Base-by-base conservation (phyloP, 2,888 invertebrate species). In the Tanypteryx hageni region DNA sequence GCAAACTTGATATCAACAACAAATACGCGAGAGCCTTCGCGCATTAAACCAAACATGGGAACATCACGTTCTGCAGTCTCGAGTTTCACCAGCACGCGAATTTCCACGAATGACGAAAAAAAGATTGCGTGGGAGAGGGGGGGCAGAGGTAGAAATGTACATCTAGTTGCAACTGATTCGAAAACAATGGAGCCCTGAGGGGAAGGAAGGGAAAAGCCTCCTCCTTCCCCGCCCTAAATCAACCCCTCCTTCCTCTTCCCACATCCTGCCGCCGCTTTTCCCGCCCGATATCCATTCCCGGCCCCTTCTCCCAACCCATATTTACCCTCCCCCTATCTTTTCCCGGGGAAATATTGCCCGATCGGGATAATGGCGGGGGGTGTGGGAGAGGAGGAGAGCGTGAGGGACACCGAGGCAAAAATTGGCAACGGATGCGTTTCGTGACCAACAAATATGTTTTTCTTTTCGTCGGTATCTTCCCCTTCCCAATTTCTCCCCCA, bases 1-100 rank as follows among this genome's bases (percentile, higher is more conserved):
- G 68, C 44, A 89, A 89, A 89, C 89, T 89, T 68, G 56, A 68
- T 89, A 89, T 44, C 18, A n/a, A 31, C 31, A 64, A 64, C 89
- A 89, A 89, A 89, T 68, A 68, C 89, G 31, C n/a, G 31, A 27
- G 61, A 59, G 18, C 18, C 31, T 44, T 44, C 18, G n/a, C n/a
- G n/a, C n/a, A 56, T 56, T 31, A 68, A 89, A 68, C 44, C 68
- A 44, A 64, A 64, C 61, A 64, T 31, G 44, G 89, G 68, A 0
- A 44, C 68, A 68, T 61, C 64, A 56, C 56, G n/a, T 44, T 44
- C 11, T 7, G 44, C 18, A 22, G 3, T 10, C 18, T 16, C 56
- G 18, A 56, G 57, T 44, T 44, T 44, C 27, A 13, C 11, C 4
- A 13, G 14, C 27, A 27, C 56, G 64, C 18, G 64, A 18, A 89